These are phyloP conservation scores for Pithys albifrons DNA, from an alignment of 2,113 vertebrate genomes.

Conservation along the genomic window DNA sequence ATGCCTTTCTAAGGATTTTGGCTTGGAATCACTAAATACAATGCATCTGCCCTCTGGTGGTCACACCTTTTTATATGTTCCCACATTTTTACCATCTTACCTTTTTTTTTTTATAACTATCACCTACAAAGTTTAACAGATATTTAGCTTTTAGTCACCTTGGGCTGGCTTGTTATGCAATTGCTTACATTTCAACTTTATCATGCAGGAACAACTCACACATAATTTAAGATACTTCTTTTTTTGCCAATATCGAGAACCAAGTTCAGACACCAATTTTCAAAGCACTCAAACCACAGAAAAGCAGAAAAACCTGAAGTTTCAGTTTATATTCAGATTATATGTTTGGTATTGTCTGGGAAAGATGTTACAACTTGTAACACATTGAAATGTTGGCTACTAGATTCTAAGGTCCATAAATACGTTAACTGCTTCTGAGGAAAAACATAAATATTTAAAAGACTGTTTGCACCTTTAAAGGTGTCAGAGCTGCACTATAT, in stretches of 20 bases:
- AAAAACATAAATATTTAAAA: background rate
- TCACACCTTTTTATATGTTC: background rate
- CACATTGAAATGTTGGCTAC: background rate
- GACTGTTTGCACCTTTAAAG: background rate
- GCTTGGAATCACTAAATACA: background rate
- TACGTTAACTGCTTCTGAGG: background rate
- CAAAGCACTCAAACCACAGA: background rate
- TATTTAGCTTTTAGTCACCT: background rate
- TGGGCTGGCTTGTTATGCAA: background rate
- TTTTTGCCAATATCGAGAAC: background rate
- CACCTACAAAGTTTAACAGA: background rate
- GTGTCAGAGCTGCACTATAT: background rate
- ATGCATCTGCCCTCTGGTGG: constrained; percentile 58
- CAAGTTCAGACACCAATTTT: background rate
- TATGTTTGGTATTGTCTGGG: background rate
- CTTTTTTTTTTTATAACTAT: background rate
- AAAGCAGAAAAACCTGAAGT: background rate
- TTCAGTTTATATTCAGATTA: background rate
- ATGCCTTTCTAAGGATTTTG: background rate
- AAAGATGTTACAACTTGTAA: background rate
- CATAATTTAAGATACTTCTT: background rate
- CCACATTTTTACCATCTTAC: background rate
- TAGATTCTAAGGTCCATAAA: background rate
- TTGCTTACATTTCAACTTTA: background rate
- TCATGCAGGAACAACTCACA: background rate